Conservation (phyloP, 2,797 vertebrate species). For the Kryptolebias ocellatus region DNA sequence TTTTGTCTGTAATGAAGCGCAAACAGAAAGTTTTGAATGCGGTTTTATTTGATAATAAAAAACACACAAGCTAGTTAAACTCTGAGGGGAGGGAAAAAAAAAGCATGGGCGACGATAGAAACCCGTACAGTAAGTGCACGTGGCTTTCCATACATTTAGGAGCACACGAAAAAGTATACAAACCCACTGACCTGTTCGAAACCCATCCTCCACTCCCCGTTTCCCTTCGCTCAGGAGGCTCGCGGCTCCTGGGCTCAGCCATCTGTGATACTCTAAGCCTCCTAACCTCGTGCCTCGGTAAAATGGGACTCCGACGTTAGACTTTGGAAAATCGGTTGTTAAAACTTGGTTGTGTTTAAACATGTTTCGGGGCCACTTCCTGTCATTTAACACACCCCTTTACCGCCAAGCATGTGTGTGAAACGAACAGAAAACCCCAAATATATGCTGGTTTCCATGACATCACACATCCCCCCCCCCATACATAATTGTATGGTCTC, state of each 20-base stretch:
- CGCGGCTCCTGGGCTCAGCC: constrained; percentile 52
- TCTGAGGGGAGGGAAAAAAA: not conserved
- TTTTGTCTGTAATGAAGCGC: constrained; percentile 8
- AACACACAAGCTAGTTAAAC: not conserved
- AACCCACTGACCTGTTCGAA: constrained; percentile 65
- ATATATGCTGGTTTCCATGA: constrained; percentile 30
- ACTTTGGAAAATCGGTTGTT: constrained; percentile 42
- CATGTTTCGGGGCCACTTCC: constrained; percentile 34
- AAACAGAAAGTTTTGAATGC: constrained; percentile 8
- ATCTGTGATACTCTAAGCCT: constrained; percentile 70
- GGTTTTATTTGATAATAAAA: constrained; percentile 19
- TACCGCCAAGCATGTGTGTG: constrained; percentile 9
- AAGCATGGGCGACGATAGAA: constrained; percentile 2
- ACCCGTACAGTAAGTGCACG: constrained; percentile 9
- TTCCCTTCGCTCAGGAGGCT: constrained; percentile 54
- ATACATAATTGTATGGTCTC: constrained; percentile 26
- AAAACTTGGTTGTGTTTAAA: constrained; percentile 5
- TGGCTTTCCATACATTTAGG: constrained; percentile 27
- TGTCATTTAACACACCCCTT: constrained; percentile 25
- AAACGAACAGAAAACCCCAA: constrained; percentile 13
- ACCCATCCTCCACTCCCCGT: constrained; percentile 43
- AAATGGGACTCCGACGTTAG: constrained; percentile 61
- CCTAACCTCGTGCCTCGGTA: constrained; percentile 50
- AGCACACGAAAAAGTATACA: constrained; percentile 48
- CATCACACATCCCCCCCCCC: constrained; percentile 7